Evolutionary conservation across 2,797 vertebrate genomes (phyloP).

Genomic region (Leucoraja ocellata): DNA sequence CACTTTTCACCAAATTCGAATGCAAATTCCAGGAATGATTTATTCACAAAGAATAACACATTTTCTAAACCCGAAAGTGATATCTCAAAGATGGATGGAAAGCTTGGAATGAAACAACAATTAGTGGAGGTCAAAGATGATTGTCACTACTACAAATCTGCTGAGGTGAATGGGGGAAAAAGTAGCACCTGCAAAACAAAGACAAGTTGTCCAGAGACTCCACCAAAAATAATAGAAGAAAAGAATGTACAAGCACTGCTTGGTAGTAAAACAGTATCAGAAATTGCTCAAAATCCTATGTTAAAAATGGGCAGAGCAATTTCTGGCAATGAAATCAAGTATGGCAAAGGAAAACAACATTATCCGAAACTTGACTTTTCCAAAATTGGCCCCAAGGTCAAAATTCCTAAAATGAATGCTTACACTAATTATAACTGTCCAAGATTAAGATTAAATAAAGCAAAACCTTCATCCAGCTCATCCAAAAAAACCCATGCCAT

Average conservation of each 20-base stretch:
- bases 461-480: constrained; percentile 56
- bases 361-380: constrained; percentile 64
- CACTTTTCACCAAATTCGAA: constrained; percentile 39
- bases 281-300: background rate
- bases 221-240: background rate
- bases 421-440: constrained; percentile 46
- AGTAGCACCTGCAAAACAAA: background rate
- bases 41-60: constrained; percentile 43
- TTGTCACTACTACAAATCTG: background rate
- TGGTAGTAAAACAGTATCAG: background rate
- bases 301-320: constrained; percentile 49
- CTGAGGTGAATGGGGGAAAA: background rate
- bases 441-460: constrained; percentile 47
- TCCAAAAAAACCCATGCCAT: constrained; percentile 45
- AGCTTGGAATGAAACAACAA: background rate
- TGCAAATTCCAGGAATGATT: constrained; percentile 29
- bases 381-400: constrained; percentile 61
- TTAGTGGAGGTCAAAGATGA: background rate
- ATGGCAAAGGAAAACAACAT: constrained; percentile 62
- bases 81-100: background rate
- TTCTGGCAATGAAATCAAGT: constrained; percentile 58
- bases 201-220: background rate
- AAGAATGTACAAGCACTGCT: background rate
- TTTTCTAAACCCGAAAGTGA: background rate
- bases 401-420: constrained; percentile 59